Conservation (phyloP, 2,797 vertebrate genomes). For the Notolabrus celidotus region DNA sequence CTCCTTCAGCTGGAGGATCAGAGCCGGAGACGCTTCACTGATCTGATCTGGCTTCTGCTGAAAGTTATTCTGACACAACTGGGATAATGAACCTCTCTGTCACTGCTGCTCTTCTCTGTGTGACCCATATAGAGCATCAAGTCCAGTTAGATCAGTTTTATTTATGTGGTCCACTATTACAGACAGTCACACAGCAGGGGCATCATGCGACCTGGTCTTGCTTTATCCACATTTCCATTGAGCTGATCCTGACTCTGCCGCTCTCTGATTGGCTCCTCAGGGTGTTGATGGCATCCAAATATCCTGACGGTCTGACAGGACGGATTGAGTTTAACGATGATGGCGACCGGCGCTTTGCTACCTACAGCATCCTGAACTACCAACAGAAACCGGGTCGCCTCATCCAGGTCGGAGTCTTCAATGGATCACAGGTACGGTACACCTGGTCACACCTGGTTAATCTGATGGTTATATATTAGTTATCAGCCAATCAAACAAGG, state of each 20-base stretch:
- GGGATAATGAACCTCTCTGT: constrained; percentile 13
- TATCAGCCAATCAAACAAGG: no score
- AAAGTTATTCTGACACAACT: constrained; percentile 25
- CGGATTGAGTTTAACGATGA: constrained; percentile 98
- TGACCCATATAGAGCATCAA: constrained; percentile 17
- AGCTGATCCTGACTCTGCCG: background rate
- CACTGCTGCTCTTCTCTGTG: constrained; percentile 4
- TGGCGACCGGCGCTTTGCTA: constrained; percentile 95
- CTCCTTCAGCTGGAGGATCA: constrained; percentile 4
- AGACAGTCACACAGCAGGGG: background rate
- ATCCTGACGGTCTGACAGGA: constrained; percentile 93
- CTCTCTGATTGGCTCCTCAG: constrained; percentile 76
- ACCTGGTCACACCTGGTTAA: background rate
- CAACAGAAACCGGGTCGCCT: constrained; percentile 91
- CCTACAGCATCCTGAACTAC: constrained; percentile 97
- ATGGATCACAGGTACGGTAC: constrained; percentile 92
- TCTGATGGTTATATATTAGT: no score
- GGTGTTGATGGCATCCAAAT: constrained; percentile 97
- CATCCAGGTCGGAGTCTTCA: constrained; percentile 95
- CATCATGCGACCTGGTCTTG: constrained; percentile 11
- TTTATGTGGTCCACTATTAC: background rate
- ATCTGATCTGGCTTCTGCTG: constrained; percentile 27
- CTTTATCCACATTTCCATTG: background rate
- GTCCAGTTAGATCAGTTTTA: constrained; percentile 10
- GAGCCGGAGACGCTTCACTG: constrained; percentile 12